These are phyloP conservation scores for Idaea straminata DNA, from an alignment of 2,888 invertebrate species.

Conservation along the genomic window DNA sequence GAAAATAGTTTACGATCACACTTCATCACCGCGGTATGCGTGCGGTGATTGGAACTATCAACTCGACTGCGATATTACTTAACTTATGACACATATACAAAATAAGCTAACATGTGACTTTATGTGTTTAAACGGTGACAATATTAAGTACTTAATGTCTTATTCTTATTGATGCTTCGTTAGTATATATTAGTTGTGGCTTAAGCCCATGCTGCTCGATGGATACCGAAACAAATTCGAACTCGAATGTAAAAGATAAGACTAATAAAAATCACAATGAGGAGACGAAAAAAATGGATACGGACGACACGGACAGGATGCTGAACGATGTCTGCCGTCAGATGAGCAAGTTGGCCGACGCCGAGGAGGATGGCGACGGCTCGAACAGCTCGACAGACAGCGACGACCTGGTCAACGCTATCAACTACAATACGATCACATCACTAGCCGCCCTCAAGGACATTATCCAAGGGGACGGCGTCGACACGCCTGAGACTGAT, in stretches of 20 bases:
- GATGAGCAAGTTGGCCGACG: conserved; percentile 42
- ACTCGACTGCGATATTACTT: conserved; percentile 57
- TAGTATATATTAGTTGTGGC: conserved; percentile 38
- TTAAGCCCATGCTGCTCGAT: conserved; percentile 62
- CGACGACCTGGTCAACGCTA: conserved; percentile 83
- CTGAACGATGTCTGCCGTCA: conserved; percentile 44
- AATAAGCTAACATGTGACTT: conserved; percentile 63
- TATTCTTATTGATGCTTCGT: conserved; percentile 38
- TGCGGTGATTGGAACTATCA: conserved; percentile 56
- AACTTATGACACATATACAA: conserved; percentile 38
- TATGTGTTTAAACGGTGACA: conserved; percentile 47
- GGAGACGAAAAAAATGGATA: conserved; percentile 63
- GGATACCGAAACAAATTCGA: conserved; percentile 59
- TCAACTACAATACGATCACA: conserved; percentile 85
- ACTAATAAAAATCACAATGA: conserved; percentile 63
- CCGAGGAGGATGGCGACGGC: conserved; percentile 37
- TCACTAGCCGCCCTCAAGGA: conserved; percentile 85
- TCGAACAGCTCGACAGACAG: conserved; percentile 81
- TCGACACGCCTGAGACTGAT: conserved; percentile 79
- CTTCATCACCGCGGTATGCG: conserved; percentile 44
- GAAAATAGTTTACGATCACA: conserved; percentile 43
- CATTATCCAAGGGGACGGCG: conserved; percentile 81
- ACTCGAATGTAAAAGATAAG: conserved; percentile 49
- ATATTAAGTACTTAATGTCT: conserved; percentile 40
- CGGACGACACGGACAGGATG: conserved; percentile 34